phyloP scores from a whole-genome alignment of 2,797 vertebrate genomes.

The Natrix natrix region DNA sequence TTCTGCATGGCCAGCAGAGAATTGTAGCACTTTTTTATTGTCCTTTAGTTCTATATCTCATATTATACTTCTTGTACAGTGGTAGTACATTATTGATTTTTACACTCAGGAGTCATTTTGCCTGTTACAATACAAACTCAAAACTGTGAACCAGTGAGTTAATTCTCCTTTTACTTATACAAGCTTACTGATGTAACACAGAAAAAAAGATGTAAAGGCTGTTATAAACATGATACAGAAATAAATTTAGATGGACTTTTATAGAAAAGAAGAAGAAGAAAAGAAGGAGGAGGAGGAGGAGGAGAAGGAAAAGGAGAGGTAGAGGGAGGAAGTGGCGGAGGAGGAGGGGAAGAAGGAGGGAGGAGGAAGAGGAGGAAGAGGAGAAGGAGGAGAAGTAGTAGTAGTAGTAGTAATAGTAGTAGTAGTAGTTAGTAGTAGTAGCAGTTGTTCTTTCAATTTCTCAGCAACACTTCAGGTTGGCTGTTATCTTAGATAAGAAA shows the following conservation, averaged over 20 bases:
- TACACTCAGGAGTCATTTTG: not conserved
- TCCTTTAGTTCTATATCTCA: not conserved
- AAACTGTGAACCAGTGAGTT: not conserved
- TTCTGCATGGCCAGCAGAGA: conserved; percentile 5
- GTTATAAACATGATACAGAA: not conserved
- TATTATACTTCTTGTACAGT: not conserved
- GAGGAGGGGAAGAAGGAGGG: no score
- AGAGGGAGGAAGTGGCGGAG: not conserved
- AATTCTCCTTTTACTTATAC: conserved; percentile 16
- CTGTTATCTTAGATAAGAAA: conserved; percentile 21
- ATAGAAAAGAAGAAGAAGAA: not conserved
- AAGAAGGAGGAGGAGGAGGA: not conserved
- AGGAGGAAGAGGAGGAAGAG: not conserved
- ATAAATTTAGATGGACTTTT: not conserved
- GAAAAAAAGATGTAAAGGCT: not conserved
- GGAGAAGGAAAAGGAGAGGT: not conserved
- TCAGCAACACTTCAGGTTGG: conserved; percentile 29
- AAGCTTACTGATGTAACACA: not conserved
- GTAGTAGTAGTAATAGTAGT: no score
- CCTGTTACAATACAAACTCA: not conserved
- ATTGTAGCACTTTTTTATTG: not conserved
- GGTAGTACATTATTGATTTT: conserved; percentile 3
- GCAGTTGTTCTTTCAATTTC: conserved; percentile 5
- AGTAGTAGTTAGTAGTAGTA: no score
- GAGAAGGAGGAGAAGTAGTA: no score